Conservation (phyloP, 2,113 vertebrate species). For the Pterophyllum scalare region DNA sequence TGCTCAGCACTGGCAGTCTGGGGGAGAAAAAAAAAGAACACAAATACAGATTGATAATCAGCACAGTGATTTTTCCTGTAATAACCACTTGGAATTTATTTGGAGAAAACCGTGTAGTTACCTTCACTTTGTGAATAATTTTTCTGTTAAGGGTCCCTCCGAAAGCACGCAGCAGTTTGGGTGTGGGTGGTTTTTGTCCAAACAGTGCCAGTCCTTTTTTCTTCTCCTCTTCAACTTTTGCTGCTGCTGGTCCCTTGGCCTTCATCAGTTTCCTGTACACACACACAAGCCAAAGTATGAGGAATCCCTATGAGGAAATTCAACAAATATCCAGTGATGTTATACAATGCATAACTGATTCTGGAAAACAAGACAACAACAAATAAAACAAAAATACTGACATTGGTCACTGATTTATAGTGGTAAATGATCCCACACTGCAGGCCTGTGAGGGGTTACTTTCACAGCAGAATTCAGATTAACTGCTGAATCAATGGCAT, state of each 20-base stretch:
- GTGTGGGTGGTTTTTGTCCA: slow-evolving; percentile 82
- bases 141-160: slow-evolving; percentile 61
- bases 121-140: slow-evolving; percentile 69
- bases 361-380: too few relatives aligned
- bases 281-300: neutral
- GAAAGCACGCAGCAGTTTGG: slow-evolving; percentile 85
- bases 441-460: too few relatives aligned
- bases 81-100: neutral
- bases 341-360: too few relatives aligned
- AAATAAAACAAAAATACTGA: too few relatives aligned
- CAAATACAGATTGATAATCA: neutral
- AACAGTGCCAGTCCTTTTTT: slow-evolving; percentile 83
- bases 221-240: slow-evolving; percentile 68
- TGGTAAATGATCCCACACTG: too few relatives aligned
- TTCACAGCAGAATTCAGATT: too few relatives aligned
- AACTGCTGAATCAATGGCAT: too few relatives aligned
- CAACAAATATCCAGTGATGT: neutral
- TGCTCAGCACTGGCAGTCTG: slow-evolving; percentile 10
- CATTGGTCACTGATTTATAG: too few relatives aligned
- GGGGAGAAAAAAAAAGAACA: neutral
- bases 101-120: slow-evolving; percentile 3
- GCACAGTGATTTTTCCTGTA: neutral
- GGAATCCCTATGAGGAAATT: neutral
- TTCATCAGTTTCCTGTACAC: slow-evolving; percentile 86
- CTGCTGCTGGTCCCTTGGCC: slow-evolving; percentile 81